These are phyloP conservation scores for Dryobates pubescens DNA, from an alignment of 2,797 vertebrate genomes.

Conservation along the genomic window DNA sequence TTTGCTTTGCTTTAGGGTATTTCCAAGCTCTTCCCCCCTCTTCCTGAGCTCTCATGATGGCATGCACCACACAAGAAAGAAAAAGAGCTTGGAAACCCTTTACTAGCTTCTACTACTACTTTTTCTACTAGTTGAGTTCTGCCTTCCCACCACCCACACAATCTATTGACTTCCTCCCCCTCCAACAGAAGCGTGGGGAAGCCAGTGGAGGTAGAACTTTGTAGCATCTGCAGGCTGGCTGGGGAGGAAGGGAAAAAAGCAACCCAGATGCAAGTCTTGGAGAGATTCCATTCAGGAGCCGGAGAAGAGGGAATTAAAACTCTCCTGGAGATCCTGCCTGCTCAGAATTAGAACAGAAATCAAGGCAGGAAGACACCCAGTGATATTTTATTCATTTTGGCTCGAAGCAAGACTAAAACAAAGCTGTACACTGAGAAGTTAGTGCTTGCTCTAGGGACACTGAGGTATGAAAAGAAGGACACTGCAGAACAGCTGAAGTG, in stretches of 20 bases:
- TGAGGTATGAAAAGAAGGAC: slow-evolving; percentile 1
- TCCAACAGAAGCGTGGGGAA: not conserved
- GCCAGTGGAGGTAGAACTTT: not conserved
- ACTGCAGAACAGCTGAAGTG: slow-evolving; percentile 3
- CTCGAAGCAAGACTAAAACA: slow-evolving; percentile 41
- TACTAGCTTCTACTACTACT: not conserved
- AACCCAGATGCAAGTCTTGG: not conserved
- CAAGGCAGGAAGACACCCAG: slow-evolving; percentile 28
- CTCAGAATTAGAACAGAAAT: slow-evolving; percentile 16
- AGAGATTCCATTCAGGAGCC: not conserved
- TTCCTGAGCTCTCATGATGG: accelerated
- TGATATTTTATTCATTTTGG: slow-evolving; percentile 55
- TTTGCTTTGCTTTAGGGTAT: not conserved
- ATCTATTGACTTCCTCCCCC: not conserved
- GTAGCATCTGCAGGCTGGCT: not conserved
- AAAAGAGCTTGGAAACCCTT: not conserved
- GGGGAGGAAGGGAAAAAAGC: not conserved
- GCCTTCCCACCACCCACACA: not conserved
- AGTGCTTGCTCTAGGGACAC: slow-evolving; percentile 13
- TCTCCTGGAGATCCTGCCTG: not conserved
- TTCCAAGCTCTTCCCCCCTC: not conserved
- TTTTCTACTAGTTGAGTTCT: not conserved
- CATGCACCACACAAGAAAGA: accelerated
- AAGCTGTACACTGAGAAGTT: not conserved
- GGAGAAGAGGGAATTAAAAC: not conserved